Percentiles rank a stretch among this genome's conserved stretches.
These are phyloP conservation scores for Saxidomus purpurata DNA, from an alignment of 1,140 invertebrate genomes.

Conservation along the genomic window DNA sequence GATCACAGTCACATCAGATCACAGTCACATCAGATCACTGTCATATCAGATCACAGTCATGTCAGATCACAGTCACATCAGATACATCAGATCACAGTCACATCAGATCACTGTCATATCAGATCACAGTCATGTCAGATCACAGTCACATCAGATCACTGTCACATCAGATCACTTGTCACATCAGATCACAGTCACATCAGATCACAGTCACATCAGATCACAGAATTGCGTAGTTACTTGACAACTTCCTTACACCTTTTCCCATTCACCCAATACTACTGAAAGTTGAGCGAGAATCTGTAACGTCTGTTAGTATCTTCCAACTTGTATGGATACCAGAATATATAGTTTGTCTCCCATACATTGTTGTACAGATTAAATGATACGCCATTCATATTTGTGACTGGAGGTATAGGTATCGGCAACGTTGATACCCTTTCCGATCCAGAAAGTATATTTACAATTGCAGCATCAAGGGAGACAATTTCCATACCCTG, in stretches of 20 bases:
- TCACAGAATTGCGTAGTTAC: neutral
- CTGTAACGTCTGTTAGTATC: slow-evolving; percentile 70
- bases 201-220: no score
- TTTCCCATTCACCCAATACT: slow-evolving; percentile 80
- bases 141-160: no score
- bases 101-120: no score
- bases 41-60: no score
- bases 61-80: no score
- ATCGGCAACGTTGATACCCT: slow-evolving; percentile 64
- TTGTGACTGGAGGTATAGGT: slow-evolving; percentile 64
- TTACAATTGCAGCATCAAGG: slow-evolving; percentile 70
- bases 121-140: no score
- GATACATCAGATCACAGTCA: no score
- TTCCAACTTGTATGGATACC: slow-evolving; percentile 79
- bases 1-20: no score
- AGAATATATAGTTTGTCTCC: slow-evolving; percentile 82
- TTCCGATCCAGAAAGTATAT: slow-evolving; percentile 64
- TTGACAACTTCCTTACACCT: neutral
- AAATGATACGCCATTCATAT: slow-evolving; percentile 77
- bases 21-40: no score
- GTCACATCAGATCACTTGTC: no score
- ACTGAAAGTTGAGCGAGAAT: slow-evolving; percentile 64
- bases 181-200: no score
- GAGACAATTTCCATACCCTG: slow-evolving; percentile 70
- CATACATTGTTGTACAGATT: slow-evolving; percentile 82